phyloP scores from a whole-genome alignment of 2,113 vertebrate genomes.

The Oncorhynchus clarkii region DNA sequence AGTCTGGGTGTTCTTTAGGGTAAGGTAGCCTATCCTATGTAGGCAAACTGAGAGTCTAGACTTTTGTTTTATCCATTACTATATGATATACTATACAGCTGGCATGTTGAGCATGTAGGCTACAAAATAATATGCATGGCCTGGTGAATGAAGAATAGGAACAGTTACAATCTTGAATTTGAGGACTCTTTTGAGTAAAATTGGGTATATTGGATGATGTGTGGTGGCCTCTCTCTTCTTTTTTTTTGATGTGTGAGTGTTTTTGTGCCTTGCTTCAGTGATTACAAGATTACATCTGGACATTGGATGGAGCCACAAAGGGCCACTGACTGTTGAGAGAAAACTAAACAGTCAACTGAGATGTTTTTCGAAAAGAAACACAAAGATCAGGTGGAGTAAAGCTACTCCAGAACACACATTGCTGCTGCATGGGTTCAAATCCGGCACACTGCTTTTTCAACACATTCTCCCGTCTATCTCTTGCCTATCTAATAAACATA shows the following conservation, averaged over 20 bases:
- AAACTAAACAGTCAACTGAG: constrained; percentile 36
- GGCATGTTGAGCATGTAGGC: neutral
- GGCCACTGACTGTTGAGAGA: constrained; percentile 11
- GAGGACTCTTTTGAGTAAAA: neutral
- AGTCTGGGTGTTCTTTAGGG: neutral
- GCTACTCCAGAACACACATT: no score
- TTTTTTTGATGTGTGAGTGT: neutral
- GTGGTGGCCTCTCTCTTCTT: neutral
- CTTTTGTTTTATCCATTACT: no score
- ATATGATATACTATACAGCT: neutral
- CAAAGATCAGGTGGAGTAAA: neutral
- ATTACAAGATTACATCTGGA: neutral
- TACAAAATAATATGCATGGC: no score
- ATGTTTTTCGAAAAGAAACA: neutral
- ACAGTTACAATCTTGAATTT: neutral
- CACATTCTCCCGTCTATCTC: no score
- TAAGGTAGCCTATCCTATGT: neutral
- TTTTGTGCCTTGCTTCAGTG: constrained; percentile 1
- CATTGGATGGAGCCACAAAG: constrained; percentile 10
- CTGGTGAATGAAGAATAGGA: no score
- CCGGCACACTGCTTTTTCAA: no score
- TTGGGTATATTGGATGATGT: neutral
- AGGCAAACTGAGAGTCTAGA: neutral
- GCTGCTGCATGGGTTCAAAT: no score
- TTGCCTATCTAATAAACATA: no score